These are phyloP conservation scores for Coryphaenoides rupestris DNA, from an alignment of 2,113 vertebrate species.

Conservation along the genomic window DNA sequence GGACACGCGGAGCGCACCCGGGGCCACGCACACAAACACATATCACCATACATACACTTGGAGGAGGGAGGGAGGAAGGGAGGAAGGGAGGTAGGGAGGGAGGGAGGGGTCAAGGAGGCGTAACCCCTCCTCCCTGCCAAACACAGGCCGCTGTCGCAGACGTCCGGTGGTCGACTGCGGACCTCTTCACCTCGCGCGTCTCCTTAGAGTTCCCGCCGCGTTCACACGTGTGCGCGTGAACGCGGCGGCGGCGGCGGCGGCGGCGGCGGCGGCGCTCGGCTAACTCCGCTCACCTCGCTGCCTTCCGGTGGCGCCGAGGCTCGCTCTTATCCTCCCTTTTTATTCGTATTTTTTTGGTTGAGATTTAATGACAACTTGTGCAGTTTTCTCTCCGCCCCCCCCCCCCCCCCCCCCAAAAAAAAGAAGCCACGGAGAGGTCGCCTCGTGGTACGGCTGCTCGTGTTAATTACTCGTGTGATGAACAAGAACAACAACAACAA, in stretches of 20 bases:
- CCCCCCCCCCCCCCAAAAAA: too few species aligned
- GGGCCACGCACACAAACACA: constrained; percentile 51
- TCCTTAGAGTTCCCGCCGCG: constrained; percentile 26
- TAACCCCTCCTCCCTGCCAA: constrained; percentile 51
- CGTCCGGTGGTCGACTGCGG: constrained; percentile 32
- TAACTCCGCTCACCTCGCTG: constrained; percentile 24
- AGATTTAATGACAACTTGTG: constrained; percentile 4
- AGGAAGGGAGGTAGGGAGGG: too few species aligned
- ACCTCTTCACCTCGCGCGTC: constrained; percentile 4
- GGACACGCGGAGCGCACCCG: constrained; percentile 65
- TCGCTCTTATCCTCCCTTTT: too few species aligned
- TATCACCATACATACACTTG: too few species aligned
- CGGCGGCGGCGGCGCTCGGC: constrained; percentile 33
- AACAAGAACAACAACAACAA: too few species aligned
- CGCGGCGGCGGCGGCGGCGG: too few species aligned
- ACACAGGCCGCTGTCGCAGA: constrained; percentile 43
- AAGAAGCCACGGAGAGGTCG: constrained; percentile 3
- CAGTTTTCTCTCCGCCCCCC: too few species aligned
- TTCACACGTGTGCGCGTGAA: constrained; percentile 23
- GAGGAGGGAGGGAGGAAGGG: too few species aligned
- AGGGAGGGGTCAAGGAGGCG: constrained; percentile 63
- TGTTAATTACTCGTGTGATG: too few species aligned
- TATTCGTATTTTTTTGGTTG: constrained; percentile 6
- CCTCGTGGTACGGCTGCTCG: too few species aligned
- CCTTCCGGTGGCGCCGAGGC: constrained; percentile 8